Evolutionary conservation across 2,113 vertebrate species (phyloP).

Genomic region (Opisthocomus hoazin): DNA sequence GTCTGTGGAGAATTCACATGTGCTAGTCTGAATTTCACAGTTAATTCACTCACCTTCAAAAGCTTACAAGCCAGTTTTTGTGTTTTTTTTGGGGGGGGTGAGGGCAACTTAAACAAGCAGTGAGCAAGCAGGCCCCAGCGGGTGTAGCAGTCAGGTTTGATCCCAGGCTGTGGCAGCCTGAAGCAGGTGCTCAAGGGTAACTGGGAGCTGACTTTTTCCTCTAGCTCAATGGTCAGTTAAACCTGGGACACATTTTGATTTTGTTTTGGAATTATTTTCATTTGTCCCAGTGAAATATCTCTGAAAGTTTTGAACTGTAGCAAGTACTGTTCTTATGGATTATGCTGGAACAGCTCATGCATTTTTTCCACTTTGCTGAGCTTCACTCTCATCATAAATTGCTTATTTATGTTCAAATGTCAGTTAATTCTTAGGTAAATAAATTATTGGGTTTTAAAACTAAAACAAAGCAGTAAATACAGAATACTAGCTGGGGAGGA

Average conservation of each 20-base stretch:
- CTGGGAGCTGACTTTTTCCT: neutral
- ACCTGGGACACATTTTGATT: neutral
- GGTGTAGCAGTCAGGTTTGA: neutral
- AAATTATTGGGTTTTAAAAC: neutral
- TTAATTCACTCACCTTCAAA: neutral
- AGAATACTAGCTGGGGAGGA: neutral
- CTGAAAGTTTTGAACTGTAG: neutral
- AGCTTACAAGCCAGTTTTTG: neutral
- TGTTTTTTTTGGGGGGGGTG: too few species aligned
- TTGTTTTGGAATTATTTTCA: neutral
- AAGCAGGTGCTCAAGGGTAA: neutral
- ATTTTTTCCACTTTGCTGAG: neutral
- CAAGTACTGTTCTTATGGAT: neutral
- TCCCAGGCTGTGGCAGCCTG: neutral
- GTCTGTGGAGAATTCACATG: neutral
- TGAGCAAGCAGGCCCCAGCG: neutral
- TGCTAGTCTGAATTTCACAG: neutral
- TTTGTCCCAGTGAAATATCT: neutral
- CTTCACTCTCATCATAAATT: neutral
- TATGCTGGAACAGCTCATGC: neutral
- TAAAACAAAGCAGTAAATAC: neutral
- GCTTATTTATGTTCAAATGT: slow-evolving; percentile 7
- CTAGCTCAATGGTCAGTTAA: neutral
- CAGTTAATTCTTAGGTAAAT: neutral
- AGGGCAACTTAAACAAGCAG: neutral